Evolutionary conservation across 2,113 vertebrate genomes (phyloP), one percentile per base, ranked within the genome.

Genomic region (Pachyramphus minor): DNA sequence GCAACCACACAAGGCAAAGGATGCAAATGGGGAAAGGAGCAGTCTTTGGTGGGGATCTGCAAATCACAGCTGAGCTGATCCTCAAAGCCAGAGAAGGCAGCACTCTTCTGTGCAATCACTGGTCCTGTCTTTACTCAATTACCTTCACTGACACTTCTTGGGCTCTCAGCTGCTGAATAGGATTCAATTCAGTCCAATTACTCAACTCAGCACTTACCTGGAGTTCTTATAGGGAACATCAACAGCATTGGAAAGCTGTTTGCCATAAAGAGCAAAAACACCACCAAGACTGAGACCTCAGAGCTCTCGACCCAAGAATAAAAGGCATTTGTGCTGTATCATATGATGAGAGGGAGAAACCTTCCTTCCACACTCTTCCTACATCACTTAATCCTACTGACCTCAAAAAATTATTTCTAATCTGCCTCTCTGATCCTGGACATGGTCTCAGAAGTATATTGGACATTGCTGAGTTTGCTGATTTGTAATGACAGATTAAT

Each of bases 381-480:
- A 55, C 12, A 72, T 28, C 35, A 60, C 37, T 62, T 62, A 55
- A 67, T 71, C 37, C 41, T 19, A 17, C 4, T 25, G 33, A 67
- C 30, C 22, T 63, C 28, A 62, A 37, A 69, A 67, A 60, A n/a
- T 10, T 27, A 20, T 13, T 60, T 37, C n/a, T 60, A 41, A 63
- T 59, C 42, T 33, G 8, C 31, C 3, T 52, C 14, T 47, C 42
- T 69, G 31, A 41, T 55, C n/a, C 50, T 69, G 67, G 23, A 60
- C 28, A 7, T 11, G 28, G 41, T 30, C 25, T 72, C 4, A 5
- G 18, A 58, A 62, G 7, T 10, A 18, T 6, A 33, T 4, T 27
- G 31, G 30, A 44, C 33, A 62, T 8, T 0, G 0, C 23, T 33
- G 56, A 82, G 11, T 52, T 83, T 21, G 53, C 23, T 12, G 7